Percentiles rank a stretch among this genome's conserved stretches.
Conservation (phyloP, 2,113 vertebrate genomes). For the Lampris megalopsis region DNA sequence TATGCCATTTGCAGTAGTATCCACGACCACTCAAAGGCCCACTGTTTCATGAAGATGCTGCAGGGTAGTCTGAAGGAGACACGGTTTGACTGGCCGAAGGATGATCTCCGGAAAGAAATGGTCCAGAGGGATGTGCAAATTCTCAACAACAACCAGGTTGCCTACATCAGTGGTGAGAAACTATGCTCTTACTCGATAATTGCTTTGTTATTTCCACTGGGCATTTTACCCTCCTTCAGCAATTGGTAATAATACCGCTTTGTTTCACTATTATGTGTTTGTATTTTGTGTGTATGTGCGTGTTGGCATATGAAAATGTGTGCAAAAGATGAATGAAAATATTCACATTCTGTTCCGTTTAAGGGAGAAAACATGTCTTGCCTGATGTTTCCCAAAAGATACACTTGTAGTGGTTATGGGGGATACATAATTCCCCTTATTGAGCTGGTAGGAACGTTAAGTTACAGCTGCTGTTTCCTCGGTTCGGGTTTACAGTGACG, state of each 20-base stretch:
- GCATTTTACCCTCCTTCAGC: too few relatives aligned
- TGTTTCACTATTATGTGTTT: background rate
- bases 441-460: too few relatives aligned
- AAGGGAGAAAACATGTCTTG: background rate
- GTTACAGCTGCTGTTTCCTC: too few relatives aligned
- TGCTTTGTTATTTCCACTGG: too few relatives aligned
- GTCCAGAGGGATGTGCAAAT: slow-evolving; percentile 89
- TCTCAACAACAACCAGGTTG: slow-evolving; percentile 91
- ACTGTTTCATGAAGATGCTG: slow-evolving; percentile 98
- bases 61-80: slow-evolving; percentile 97
- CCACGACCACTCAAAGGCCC: slow-evolving; percentile 96
- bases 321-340: background rate
- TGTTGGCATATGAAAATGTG: background rate
- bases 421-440: too few relatives aligned
- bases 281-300: background rate
- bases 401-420: background rate
- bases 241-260: background rate
- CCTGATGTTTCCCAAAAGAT: background rate
- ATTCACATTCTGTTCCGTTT: background rate
- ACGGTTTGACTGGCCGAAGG: slow-evolving; percentile 91
- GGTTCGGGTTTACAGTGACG: too few relatives aligned
- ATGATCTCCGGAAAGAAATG: slow-evolving; percentile 86
- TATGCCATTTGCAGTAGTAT: slow-evolving; percentile 89
- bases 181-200: too few relatives aligned
- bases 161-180: slow-evolving; percentile 95